These are phyloP conservation scores for Epinephelus lanceolatus DNA, from an alignment of 2,113 vertebrate species.

Conservation along the genomic window DNA sequence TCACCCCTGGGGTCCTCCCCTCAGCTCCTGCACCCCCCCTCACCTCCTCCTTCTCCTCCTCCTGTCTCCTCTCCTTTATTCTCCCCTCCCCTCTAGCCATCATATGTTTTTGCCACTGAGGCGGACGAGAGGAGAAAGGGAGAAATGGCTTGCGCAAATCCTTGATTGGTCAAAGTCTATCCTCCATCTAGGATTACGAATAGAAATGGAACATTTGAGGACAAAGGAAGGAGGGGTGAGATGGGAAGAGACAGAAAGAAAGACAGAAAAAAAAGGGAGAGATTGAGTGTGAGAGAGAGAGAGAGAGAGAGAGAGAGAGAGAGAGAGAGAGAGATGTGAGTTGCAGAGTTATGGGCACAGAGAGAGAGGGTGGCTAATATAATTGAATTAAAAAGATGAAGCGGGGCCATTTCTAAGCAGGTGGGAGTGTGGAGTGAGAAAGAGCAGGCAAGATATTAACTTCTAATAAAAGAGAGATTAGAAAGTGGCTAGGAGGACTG, in stretches of 20 bases:
- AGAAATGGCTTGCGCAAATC: conserved; percentile 79
- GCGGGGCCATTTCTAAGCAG: conserved; percentile 83
- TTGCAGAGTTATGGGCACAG: conserved; percentile 62
- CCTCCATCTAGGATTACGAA: conserved; percentile 80
- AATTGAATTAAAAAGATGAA: conserved; percentile 85
- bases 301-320: conserved; percentile 50
- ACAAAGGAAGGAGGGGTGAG: conserved; percentile 77
- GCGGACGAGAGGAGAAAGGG: conserved; percentile 59
- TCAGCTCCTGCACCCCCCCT: conserved; percentile 60
- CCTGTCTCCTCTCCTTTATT: conserved; percentile 57
- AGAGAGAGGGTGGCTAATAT: conserved; percentile 74
- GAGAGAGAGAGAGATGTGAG: conserved; percentile 54
- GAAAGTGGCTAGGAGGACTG: conserved; percentile 80
- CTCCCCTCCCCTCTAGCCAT: conserved; percentile 59
- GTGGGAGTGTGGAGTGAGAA: conserved; percentile 80
- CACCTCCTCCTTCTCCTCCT: conserved; percentile 38
- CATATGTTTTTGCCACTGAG: conserved; percentile 62
- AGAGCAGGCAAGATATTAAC: conserved; percentile 82
- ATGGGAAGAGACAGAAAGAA: conserved; percentile 51
- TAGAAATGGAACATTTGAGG: conserved; percentile 80
- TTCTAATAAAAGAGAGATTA: conserved; percentile 87
- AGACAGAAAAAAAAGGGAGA: conserved; percentile 5
- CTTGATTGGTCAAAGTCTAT: conserved; percentile 82
- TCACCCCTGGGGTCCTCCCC: conserved; percentile 71
- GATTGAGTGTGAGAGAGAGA: conserved; percentile 42